Conservation (phyloP, 2,888 invertebrate genomes). For the Quadroppia sp. region DNA sequence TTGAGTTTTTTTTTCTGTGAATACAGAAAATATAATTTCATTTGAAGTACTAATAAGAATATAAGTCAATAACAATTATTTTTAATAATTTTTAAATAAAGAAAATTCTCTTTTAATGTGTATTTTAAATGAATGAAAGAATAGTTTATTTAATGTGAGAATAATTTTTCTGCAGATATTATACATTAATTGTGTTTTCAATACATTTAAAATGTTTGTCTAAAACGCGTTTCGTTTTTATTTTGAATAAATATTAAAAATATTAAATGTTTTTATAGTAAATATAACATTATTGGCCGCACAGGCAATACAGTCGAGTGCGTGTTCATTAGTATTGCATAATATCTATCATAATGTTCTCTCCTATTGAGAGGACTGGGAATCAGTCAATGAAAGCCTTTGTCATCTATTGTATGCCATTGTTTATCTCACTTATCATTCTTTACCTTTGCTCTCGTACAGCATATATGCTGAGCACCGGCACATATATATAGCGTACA, state of each 20-base stretch:
- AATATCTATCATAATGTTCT: neutral
- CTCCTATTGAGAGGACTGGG: neutral
- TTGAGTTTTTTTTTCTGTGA: neutral
- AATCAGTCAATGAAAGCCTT: neutral
- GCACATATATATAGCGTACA: neutral
- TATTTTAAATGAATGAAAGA: neutral
- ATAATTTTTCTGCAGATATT: no score
- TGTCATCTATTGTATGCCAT: constrained; percentile 16
- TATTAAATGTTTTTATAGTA: neutral
- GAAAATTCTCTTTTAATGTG: neutral
- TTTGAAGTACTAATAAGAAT: no score
- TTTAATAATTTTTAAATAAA: neutral
- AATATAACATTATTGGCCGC: neutral
- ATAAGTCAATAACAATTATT: neutral
- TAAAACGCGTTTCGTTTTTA: neutral
- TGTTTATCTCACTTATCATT: constrained; percentile 21
- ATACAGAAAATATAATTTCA: neutral
- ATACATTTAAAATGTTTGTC: neutral
- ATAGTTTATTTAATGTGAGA: neutral
- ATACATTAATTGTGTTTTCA: neutral
- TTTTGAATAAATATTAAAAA: neutral
- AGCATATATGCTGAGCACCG: neutral
- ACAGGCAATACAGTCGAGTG: neutral
- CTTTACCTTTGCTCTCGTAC: constrained; percentile 17
- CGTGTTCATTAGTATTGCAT: neutral